A percentile compares a stretch with the other conserved stretches of the same genome.
phyloP scores from a whole-genome alignment of 2,113 vertebrate species.

The Corythornis cristatus region DNA sequence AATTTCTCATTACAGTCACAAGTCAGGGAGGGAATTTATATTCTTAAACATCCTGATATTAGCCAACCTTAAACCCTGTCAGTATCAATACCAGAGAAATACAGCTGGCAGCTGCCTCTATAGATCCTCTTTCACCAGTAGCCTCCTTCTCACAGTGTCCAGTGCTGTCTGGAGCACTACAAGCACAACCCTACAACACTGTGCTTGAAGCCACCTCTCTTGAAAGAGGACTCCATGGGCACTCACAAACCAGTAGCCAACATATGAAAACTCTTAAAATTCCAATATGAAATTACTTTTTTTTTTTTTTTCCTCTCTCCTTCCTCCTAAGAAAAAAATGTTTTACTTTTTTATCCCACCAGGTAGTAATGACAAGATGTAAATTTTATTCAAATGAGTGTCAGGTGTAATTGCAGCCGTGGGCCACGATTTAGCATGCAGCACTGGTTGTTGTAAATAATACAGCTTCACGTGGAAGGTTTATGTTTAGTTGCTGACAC shows the following conservation, averaged over 20 bases:
- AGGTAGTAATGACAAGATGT: background rate
- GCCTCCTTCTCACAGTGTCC: background rate
- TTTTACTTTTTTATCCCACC: background rate
- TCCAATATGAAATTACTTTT: background rate
- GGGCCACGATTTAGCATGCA: background rate
- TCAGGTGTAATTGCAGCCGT: background rate
- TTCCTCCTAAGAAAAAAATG: background rate
- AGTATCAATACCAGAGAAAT: background rate
- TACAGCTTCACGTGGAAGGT: background rate
- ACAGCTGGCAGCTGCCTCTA: background rate
- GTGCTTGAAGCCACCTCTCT: background rate
- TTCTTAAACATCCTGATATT: background rate
- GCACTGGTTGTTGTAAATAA: background rate
- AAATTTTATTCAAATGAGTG: background rate
- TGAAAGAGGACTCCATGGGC: background rate
- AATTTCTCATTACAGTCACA: slow-evolving; percentile 35
- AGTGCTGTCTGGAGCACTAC: background rate
- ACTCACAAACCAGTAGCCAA: fast-evolving
- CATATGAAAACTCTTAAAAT: background rate
- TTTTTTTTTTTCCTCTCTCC: fast-evolving
- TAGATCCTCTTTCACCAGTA: background rate
- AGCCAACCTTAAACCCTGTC: background rate
- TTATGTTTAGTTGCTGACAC: background rate
- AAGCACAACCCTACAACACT: background rate
- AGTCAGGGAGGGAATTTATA: background rate